phyloP scores from a whole-genome alignment of 2,797 vertebrate species.

The Lateolabrax maculatus region DNA sequence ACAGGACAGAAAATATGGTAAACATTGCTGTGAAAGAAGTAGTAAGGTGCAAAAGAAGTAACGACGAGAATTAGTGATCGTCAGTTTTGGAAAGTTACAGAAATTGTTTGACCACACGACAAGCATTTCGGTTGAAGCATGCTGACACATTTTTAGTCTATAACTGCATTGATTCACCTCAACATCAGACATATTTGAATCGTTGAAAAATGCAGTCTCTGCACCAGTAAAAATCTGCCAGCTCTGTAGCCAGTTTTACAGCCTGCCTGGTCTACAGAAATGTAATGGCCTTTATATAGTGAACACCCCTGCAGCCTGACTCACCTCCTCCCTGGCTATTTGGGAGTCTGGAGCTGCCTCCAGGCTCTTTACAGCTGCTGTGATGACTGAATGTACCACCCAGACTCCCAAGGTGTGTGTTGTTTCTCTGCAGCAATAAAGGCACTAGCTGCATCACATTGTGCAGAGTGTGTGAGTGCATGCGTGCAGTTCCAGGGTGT shows the following conservation, averaged over 20 bases:
- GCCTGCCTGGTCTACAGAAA: constrained; percentile 25
- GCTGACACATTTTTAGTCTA: background rate
- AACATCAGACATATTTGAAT: background rate
- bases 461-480: too few species aligned
- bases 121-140: too few species aligned
- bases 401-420: constrained; percentile 19
- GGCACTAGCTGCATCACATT: too few species aligned
- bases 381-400: constrained; percentile 40
- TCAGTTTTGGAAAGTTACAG: background rate
- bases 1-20: background rate
- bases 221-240: background rate
- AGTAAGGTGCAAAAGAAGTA: too few species aligned
- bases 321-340: constrained; percentile 28
- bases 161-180: background rate
- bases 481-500: background rate
- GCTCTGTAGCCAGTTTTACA: constrained; percentile 31
- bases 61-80: too few species aligned
- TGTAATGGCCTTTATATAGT: background rate
- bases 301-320: constrained; percentile 31
- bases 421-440: too few species aligned
- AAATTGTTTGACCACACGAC: too few species aligned
- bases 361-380: constrained; percentile 42
- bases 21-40: background rate
- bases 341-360: constrained; percentile 32
- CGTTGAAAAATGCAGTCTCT: background rate